Evolutionary conservation across 2,797 vertebrate species (phyloP).

Genomic region (Micromesistius poutassou): DNA sequence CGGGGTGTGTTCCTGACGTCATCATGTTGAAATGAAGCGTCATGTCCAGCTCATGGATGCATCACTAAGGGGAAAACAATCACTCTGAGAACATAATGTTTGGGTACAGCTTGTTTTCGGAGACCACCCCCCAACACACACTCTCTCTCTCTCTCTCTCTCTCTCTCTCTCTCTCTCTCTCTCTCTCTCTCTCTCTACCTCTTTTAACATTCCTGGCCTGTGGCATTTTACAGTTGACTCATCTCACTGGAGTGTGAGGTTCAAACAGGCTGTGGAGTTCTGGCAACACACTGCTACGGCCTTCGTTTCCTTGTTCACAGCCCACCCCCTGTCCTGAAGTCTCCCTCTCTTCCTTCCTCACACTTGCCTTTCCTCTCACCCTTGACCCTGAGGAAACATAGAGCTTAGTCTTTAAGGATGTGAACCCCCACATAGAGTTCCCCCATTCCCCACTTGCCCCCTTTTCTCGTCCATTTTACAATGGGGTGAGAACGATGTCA

Average conservation of each 20-base stretch:
- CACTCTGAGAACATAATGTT: slow-evolving; percentile 59
- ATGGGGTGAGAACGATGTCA: slow-evolving; percentile 52
- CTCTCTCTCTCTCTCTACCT: slow-evolving; percentile 27
- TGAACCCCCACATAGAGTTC: slow-evolving; percentile 18
- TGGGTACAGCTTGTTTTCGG: slow-evolving; percentile 65
- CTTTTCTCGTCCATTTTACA: slow-evolving; percentile 23
- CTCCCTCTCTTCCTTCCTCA: slow-evolving; percentile 37
- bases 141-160: slow-evolving; percentile 25
- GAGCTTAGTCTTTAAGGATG: slow-evolving; percentile 25
- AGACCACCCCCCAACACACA: background rate
- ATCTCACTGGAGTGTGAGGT: slow-evolving; percentile 66
- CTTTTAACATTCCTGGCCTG: slow-evolving; percentile 59
- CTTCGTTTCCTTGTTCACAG: slow-evolving; percentile 40
- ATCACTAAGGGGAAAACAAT: slow-evolving; percentile 7
- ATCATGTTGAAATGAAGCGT: background rate
- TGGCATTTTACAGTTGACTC: slow-evolving; percentile 68
- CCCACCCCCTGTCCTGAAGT: slow-evolving; percentile 13
- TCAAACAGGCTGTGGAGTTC: slow-evolving; percentile 58
- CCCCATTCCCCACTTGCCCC: slow-evolving; percentile 28
- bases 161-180: slow-evolving; percentile 15
- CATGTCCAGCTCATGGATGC: background rate
- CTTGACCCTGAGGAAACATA: slow-evolving; percentile 37
- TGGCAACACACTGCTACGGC: slow-evolving; percentile 54
- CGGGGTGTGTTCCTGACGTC: background rate
- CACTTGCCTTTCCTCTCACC: slow-evolving; percentile 37